Base-by-base conservation (phyloP, 2,113 vertebrate species). In the Nycticebus coucang region DNA sequence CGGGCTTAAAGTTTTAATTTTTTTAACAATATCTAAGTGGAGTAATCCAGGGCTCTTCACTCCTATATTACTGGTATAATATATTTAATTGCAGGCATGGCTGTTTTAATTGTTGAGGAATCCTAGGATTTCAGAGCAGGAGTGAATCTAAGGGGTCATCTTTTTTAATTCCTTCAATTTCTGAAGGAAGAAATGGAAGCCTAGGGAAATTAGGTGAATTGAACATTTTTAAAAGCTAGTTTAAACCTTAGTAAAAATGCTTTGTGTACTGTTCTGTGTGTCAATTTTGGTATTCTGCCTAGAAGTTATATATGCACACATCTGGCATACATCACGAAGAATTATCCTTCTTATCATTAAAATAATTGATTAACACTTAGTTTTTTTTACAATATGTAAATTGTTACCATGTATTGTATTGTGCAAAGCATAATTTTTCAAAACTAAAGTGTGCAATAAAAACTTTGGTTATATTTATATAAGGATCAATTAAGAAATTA, bases 391-490 rank as follows among this genome's bases (percentile, higher is more conserved):
- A n/a, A n/a, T n/a, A n/a, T n/a, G n/a, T n/a, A n/a, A n/a, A 62
- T 53, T 55, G 18, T 89, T 72, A 80, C 59, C 37, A 26, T 66
- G 78, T 26, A 74, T 66, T 79, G 0, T 60, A 83, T 59, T 83
- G 59, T 17, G 22, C 5, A 89, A 72, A 91, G 14, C 74, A 83
- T 74, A 30, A 5, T 80, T 57, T 93, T 96, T 95, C 66, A 11
- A 77, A 97, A 96, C 89, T 87, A 64, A 78, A 83, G 18, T 55
- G 33, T 84, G 5, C 15, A 94, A 75, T 90, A 89, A 93, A 87
- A 86, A 81, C 4, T 78, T 91, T 41, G 13, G 7, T 85, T 80
- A 96, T 80, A 81, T 66, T 84, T 87, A 92, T 80, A 57, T 60
- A 64, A 87, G 74, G 45, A 69, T 82, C 28, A 72, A 19, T 57